Conservation (phyloP, 2,888 invertebrate genomes). For the Exephanes ischioxanthus region DNA sequence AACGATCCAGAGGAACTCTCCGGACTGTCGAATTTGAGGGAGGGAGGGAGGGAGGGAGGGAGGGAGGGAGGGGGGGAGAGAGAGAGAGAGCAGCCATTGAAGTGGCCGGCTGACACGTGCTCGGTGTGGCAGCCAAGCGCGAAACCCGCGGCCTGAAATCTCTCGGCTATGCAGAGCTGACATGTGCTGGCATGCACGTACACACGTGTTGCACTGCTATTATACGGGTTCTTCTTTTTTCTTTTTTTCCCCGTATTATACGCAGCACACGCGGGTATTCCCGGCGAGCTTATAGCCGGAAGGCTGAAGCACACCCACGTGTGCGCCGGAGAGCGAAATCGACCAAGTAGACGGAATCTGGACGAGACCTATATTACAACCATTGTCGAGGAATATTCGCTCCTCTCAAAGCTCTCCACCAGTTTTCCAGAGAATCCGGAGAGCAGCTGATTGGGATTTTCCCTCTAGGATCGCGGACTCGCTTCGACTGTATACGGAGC, state of each 20-base stretch:
- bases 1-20: constrained; percentile 14
- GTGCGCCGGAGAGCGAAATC: constrained; percentile 24
- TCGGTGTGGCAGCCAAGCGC: constrained; percentile 58
- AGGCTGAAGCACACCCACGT: constrained; percentile 48
- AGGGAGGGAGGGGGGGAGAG: background rate
- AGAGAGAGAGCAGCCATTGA: constrained; percentile 41
- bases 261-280: constrained; percentile 51
- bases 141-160: constrained; percentile 45
- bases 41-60: constrained; percentile 2
- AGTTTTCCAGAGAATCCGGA: constrained; percentile 78
- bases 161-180: background rate
- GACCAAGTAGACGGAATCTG: constrained; percentile 41
- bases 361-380: constrained; percentile 52
- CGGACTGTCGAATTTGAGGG: constrained; percentile 48
- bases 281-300: constrained; percentile 49
- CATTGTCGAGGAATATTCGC: constrained; percentile 75
- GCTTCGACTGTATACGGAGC: constrained; percentile 38
- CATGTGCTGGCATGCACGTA: constrained; percentile 11
- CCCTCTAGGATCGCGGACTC: constrained; percentile 60
- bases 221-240: constrained; percentile 32
- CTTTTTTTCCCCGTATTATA: constrained; percentile 31
- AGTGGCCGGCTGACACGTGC: constrained; percentile 67
- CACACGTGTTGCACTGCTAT: constrained; percentile 36
- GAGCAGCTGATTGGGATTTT: constrained; percentile 83
- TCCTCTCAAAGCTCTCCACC: background rate